Evolutionary conservation across 2,888 invertebrate species (phyloP), one percentile per base, ranked within the genome.

Genomic region (Salpingus planirostris): DNA sequence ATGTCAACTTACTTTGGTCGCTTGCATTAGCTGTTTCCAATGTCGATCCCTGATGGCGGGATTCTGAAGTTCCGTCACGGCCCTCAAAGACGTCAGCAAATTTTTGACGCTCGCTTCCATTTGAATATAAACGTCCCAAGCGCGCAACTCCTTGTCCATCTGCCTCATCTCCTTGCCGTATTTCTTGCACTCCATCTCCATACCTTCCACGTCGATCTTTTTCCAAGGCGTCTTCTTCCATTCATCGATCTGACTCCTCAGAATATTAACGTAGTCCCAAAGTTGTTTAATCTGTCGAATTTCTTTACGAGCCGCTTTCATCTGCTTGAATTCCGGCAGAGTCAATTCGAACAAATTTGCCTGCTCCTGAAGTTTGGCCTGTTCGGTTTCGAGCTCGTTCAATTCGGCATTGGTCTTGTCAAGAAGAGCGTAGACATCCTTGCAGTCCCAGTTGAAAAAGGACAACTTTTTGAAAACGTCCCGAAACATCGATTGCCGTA

Each of bases 171-270:
- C 90, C 55, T 90, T 90, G 1, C 83, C 80, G 57, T 92, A 87
- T 49, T 86, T 82, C 62, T 95, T 95, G 29, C 65, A 92, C 57
- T 93, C 92, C 62, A 87, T 80, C 57, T 95, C 93, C 88, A 95
- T 91, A 31, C 78, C 78, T 53, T 95, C 95, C 2, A 92, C 87
- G 52, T 95, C 91, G 37, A 95, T 89, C 56, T 87, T 86, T 55
- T 84, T 84, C 95, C 95, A 96, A 0, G 83, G 78, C 0, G 92
- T 93, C 36, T 77, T 85, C 63, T 92, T 91, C 95, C 95, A 96
- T 59, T 87, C 87, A 29, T 85, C 80, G 33, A 95, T 80, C 33
- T 81, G 84, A 1, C 84, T 81, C 53, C 77, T 73, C 12, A 91
- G 84, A 18, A 91, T 76, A 43, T 74, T 70, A 23, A 85, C 79